Evolutionary conservation across 2,113 vertebrate genomes (phyloP).

Genomic region (Alligator mississippiensis): DNA sequence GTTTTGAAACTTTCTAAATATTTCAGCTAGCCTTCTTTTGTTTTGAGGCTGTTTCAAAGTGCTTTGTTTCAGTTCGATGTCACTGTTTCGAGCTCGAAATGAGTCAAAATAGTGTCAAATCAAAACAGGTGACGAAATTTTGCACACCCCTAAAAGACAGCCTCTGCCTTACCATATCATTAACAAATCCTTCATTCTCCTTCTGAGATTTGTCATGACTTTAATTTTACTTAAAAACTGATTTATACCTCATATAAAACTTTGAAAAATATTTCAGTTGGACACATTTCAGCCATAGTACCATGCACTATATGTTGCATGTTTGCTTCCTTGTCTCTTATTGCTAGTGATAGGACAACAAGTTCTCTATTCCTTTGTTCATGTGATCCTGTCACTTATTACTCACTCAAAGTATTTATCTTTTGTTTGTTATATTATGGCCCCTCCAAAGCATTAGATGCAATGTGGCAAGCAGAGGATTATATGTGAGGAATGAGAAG

Average conservation of each 20-base stretch:
- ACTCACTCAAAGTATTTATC: not conserved
- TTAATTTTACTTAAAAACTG: not conserved
- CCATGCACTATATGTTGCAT: not conserved
- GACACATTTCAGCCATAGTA: not conserved
- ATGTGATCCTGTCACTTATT: not conserved
- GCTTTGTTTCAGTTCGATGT: too few species aligned
- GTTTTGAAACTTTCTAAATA: too few species aligned
- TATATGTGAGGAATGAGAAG: not conserved
- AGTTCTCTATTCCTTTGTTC: not conserved
- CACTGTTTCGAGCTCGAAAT: too few species aligned
- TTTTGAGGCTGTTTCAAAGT: too few species aligned
- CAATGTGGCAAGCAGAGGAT: not conserved
- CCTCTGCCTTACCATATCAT: not conserved
- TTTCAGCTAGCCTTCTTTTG: too few species aligned
- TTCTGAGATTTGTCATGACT: not conserved
- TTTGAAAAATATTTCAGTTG: not conserved
- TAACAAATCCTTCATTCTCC: conserved; percentile 6
- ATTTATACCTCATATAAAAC: not conserved
- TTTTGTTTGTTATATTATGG: not conserved
- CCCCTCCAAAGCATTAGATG: not conserved
- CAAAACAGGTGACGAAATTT: too few species aligned
- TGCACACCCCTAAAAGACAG: not conserved
- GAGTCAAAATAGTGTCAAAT: too few species aligned
- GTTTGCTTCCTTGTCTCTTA: not conserved
- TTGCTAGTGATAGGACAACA: not conserved